Conservation (phyloP, 2,113 vertebrate genomes). For the Ophthalmolycus amberensis region DNA sequence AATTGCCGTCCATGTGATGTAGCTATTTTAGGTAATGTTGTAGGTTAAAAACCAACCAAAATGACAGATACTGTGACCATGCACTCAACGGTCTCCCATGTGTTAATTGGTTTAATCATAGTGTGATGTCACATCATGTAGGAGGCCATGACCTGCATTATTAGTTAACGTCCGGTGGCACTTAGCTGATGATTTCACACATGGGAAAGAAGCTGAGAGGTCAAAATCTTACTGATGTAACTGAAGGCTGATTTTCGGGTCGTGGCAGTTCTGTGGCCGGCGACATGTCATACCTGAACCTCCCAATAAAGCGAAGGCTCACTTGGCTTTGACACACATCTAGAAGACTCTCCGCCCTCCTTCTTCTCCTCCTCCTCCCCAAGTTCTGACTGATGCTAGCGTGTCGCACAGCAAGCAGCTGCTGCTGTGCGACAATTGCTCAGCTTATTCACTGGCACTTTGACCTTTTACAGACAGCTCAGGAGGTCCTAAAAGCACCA, state of each 20-base stretch:
- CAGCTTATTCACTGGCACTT: constrained; percentile 41
- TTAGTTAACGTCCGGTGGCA: not conserved
- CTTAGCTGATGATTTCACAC: constrained; percentile 16
- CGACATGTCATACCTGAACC: constrained; percentile 28
- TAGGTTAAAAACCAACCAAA: constrained; percentile 1
- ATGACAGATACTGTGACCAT: not conserved
- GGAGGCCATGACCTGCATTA: not conserved
- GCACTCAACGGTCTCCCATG: not conserved
- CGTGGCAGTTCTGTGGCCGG: not conserved
- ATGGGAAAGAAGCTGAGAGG: not conserved
- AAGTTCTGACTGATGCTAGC: constrained; percentile 14
- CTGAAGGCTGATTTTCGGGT: constrained; percentile 15
- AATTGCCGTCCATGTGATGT: not conserved
- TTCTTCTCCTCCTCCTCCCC: not conserved
- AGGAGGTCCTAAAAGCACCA: constrained; percentile 8
- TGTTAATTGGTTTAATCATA: constrained; percentile 14
- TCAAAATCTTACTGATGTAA: constrained; percentile 5
- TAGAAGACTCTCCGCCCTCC: not conserved
- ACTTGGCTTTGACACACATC: constrained; percentile 27
- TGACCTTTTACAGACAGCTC: constrained; percentile 37
- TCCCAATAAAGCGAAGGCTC: constrained; percentile 15
- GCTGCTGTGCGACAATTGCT: constrained; percentile 38
- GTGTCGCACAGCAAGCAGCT: constrained; percentile 9
- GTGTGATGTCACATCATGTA: constrained; percentile 14
- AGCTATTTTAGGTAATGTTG: not conserved